phyloP scores from a whole-genome alignment of 1,140 invertebrate species.

The Papilio polytes region DNA sequence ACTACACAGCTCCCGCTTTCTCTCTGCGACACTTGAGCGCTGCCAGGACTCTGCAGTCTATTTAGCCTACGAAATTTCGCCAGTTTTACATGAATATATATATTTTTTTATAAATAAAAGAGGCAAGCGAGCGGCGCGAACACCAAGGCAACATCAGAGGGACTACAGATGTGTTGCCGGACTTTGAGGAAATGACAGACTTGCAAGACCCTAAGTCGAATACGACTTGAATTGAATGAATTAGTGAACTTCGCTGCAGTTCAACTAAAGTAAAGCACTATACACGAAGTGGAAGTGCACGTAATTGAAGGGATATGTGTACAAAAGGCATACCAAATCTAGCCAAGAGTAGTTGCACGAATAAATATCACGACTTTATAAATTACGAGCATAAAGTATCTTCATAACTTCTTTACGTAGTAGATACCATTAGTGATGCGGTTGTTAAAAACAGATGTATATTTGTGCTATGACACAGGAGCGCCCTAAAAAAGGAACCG shows the following conservation, averaged over 20 bases:
- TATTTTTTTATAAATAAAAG: not conserved
- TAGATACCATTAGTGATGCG: too few species aligned
- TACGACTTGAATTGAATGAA: too few species aligned
- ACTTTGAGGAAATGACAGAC: too few species aligned
- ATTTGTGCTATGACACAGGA: too few species aligned
- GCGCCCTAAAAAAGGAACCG: too few species aligned
- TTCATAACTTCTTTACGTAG: not conserved
- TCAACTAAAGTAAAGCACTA: not conserved
- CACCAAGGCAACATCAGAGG: not conserved
- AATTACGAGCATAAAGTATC: not conserved
- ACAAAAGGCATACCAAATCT: not conserved
- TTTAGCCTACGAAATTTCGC: not conserved
- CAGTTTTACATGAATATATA: not conserved
- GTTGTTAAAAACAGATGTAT: too few species aligned
- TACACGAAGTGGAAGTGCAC: not conserved
- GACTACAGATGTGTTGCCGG: too few species aligned
- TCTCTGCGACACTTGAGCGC: slow-evolving; percentile 18
- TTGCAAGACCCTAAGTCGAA: not conserved
- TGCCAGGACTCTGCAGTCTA: not conserved
- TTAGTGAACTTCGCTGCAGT: too few species aligned
- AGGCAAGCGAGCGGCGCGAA: not conserved
- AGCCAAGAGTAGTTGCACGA: not conserved
- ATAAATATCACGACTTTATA: not conserved
- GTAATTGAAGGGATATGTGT: not conserved
- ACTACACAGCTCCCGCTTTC: slow-evolving; percentile 38